Conservation (phyloP, 2,888 invertebrate genomes). For the Mylabris sibirica region DNA sequence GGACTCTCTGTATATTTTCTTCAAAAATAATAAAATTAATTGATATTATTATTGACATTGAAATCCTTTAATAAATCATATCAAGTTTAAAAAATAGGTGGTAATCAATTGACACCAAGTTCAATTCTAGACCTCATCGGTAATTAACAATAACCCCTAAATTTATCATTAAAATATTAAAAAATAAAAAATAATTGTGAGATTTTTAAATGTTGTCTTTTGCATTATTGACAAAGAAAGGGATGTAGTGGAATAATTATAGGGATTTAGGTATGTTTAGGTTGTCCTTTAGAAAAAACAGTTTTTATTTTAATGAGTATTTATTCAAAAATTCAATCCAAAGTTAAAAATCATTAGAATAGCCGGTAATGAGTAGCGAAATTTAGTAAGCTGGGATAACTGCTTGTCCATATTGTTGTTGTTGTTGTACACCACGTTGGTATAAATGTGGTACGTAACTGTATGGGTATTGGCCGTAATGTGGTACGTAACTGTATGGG, state of each 20-base stretch:
- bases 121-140: neutral
- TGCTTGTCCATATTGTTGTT: neutral
- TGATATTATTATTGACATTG: neutral
- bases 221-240: no score
- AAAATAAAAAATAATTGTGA: no score
- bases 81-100: neutral
- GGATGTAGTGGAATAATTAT: no score
- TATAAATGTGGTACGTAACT: neutral
- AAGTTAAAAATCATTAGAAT: neutral
- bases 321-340: neutral
- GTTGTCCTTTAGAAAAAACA: no score
- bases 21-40: neutral
- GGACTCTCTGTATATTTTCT: no score
- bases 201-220: no score
- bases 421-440: neutral
- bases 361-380: neutral
- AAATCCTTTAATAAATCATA: neutral
- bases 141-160: no score
- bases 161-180: no score
- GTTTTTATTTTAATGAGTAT: neutral
- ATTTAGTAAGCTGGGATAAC: neutral
- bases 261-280: no score
- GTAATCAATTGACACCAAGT: neutral
- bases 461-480: neutral
- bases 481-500: neutral